Percentiles rank a stretch among this genome's conserved stretches.
Conservation (phyloP, 2,113 vertebrate genomes). For the Oophaga pumilio region DNA sequence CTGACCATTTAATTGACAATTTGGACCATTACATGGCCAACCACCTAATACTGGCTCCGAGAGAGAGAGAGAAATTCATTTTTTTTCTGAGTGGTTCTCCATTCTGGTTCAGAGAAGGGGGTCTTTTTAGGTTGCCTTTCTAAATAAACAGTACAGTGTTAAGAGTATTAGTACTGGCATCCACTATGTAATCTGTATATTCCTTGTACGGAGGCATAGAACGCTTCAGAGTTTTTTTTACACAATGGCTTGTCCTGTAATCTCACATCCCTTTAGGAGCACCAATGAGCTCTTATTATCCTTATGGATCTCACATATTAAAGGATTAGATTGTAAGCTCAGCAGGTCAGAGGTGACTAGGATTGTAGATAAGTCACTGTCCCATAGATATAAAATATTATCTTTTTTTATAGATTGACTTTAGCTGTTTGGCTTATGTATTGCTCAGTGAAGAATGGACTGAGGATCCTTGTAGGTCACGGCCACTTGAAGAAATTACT, state of each 20-base stretch:
- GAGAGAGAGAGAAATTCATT: too few species aligned
- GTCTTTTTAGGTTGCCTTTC: too few species aligned
- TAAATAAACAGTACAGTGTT: too few species aligned
- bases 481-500: slow-evolving; percentile 33
- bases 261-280: background rate
- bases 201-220: too few species aligned
- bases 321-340: slow-evolving; percentile 45
- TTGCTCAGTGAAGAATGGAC: background rate
- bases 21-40: too few species aligned
- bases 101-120: too few species aligned
- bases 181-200: too few species aligned
- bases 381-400: slow-evolving; percentile 40
- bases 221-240: background rate
- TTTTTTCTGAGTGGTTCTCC: too few species aligned
- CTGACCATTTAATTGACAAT: background rate
- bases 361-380: slow-evolving; percentile 21
- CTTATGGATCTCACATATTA: background rate
- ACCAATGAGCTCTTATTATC: background rate
- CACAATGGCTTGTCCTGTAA: background rate
- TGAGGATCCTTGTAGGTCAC: background rate
- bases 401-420: slow-evolving; percentile 46
- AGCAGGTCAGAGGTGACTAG: slow-evolving; percentile 29
- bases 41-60: too few species aligned
- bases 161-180: too few species aligned
- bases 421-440: slow-evolving; percentile 22